Base-by-base conservation (phyloP, 2,113 vertebrate species). In the Willisornis vidua region DNA sequence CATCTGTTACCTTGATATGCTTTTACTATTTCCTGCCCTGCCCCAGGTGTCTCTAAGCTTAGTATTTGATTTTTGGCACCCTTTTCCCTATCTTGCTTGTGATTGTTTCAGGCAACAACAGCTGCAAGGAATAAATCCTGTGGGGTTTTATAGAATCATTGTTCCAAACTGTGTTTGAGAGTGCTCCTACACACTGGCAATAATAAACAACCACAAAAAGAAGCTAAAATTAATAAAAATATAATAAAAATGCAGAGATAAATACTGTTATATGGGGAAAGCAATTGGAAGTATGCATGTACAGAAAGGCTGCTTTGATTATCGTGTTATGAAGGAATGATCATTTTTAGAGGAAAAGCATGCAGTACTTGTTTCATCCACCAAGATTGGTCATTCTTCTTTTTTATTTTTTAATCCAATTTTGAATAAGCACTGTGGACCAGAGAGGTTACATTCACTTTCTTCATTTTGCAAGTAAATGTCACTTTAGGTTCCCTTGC, bases 31-130 rank as follows among this genome's bases (percentile, higher is more conserved):
- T 79, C n/a, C 58, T 72, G 31, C 41, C 29, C 70, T 94, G 70
- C 61, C 72, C 22, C 45, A 49, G n/a, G 35, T 68, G 31, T 89
- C 67, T 83, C 57, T 84, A 71, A 86, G 65, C 28, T 84, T 63
- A 62, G 29, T 62, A 62, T 77, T 70, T 84, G 52, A 81, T 78
- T 92, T 88, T 85, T 95, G 39, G 52, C 72, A 81, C 12, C 26
- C 28, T 85, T 85, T 73, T 63, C 33, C 59, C 46, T 77, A 14
- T 80, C 29, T 57, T 37, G 52, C 22, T 90, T 84, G 8, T 41
- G 73, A 54, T 86, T 68, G 65, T 86, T 93, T 90, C 76, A 66
- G 68, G 83, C 52, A 93, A 86, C 43, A 91, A 55, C 75, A 85
- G 51, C 90, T 90, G 58, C 62, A 24, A 49, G 28, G 57, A 91